Conservation (phyloP, 2,888 invertebrate species). For the Aricia artaxerxes region DNA sequence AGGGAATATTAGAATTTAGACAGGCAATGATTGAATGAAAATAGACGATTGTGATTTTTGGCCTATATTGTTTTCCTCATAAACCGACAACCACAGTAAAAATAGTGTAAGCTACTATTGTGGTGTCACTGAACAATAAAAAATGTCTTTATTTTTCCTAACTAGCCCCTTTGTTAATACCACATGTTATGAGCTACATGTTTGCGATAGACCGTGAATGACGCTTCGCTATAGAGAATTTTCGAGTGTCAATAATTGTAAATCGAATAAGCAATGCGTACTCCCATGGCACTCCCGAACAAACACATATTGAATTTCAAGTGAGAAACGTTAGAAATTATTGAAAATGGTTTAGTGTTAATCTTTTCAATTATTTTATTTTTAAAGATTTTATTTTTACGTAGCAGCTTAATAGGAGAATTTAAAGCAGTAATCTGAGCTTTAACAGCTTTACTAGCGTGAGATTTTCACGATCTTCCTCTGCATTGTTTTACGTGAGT, state of each 20-base stretch:
- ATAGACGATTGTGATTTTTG: conserved; percentile 18
- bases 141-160: not conserved
- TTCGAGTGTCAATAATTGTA: conserved; percentile 3
- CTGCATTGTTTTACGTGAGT: conserved; percentile 17
- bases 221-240: not conserved
- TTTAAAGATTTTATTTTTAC: not conserved
- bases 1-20: conserved; percentile 47
- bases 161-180: not conserved
- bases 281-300: not conserved
- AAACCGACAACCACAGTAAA: not conserved
- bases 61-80: not conserved
- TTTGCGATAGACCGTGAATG: not conserved
- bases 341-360: not conserved
- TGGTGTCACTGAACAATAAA: not conserved
- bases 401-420: not conserved
- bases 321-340: not conserved
- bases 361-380: not conserved
- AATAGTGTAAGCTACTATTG: not conserved
- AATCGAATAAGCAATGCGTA: not conserved
- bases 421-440: not conserved
- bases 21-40: conserved; percentile 30
- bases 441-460: not conserved
- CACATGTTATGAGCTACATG: not conserved
- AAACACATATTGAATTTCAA: not conserved
- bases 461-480: conserved; percentile 2